These are phyloP conservation scores for Rhogogaster chlorosoma DNA, from an alignment of 2,888 invertebrate species.

Conservation along the genomic window DNA sequence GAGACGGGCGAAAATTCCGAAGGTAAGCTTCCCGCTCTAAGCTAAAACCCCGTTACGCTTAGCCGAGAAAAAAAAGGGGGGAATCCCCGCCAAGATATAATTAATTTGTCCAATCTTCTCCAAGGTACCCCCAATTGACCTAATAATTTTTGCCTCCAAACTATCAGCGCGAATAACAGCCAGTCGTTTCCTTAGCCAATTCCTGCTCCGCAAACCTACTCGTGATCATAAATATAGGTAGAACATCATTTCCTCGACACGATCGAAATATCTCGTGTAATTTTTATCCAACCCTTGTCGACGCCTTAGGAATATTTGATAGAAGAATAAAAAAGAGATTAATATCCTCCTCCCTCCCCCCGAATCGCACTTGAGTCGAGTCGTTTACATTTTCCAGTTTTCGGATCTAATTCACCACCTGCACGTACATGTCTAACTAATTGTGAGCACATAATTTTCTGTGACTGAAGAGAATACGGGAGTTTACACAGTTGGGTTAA, in stretches of 20 bases:
- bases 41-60: background rate
- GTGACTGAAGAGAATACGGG: background rate
- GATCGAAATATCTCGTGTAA: constrained; percentile 4
- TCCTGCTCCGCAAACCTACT: background rate
- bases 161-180: background rate
- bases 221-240: constrained; percentile 6
- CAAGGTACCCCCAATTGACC: background rate
- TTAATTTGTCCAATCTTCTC: constrained; percentile 39
- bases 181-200: constrained; percentile 16
- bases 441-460: background rate
- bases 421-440: background rate
- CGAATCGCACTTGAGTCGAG: background rate
- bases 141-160: constrained; percentile 8
- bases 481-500: constrained; percentile 10
- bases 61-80: background rate
- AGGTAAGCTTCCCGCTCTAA: background rate
- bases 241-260: background rate
- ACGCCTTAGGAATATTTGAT: background rate
- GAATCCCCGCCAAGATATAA: constrained; percentile 13
- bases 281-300: constrained; percentile 17
- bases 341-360: background rate
- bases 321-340: background rate
- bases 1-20: background rate
- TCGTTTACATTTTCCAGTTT: background rate
- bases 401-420: background rate